Conservation (phyloP, 1,140 invertebrate species). For the Tetramorium alpestre region DNA sequence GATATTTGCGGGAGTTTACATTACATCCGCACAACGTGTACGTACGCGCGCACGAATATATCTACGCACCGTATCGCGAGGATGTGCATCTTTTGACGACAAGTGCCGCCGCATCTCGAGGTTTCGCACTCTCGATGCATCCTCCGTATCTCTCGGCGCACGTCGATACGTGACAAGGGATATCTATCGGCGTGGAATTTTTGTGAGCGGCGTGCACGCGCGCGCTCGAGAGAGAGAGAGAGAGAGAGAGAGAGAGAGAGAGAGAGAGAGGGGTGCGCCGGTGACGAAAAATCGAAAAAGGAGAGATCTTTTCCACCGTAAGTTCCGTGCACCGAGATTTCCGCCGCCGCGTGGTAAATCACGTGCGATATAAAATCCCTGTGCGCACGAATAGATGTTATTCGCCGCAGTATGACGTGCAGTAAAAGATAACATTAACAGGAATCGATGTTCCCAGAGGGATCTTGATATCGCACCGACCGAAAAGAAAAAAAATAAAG, state of each 20-base stretch:
- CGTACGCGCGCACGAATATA: neutral
- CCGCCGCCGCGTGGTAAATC: constrained; percentile 33
- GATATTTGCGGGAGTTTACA: constrained; percentile 33
- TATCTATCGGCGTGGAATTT: constrained; percentile 67
- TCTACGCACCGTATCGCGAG: constrained; percentile 12
- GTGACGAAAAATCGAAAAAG: constrained; percentile 22
- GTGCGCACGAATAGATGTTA: constrained; percentile 27
- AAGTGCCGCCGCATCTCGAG: constrained; percentile 56
- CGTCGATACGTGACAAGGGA: constrained; percentile 61
- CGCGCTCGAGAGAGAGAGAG: neutral
- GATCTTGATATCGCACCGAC: neutral
- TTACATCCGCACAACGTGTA: constrained; percentile 22
- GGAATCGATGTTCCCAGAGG: neutral
- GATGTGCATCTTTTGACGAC: constrained; percentile 2
- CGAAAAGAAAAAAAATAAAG: neutral
- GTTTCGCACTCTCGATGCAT: constrained; percentile 59
- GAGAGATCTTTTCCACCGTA: neutral
- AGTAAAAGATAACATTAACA: constrained; percentile 38
- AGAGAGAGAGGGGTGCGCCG: neutral
- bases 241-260: neutral
- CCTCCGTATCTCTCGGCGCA: constrained; percentile 29
- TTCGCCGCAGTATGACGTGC: neutral
- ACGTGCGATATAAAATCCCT: constrained; percentile 41
- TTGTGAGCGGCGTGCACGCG: constrained; percentile 16
- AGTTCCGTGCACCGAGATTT: constrained; percentile 19